These are phyloP conservation scores for Raillietiella orientalis DNA, from an alignment of 2,888 invertebrate species.

Conservation along the genomic window DNA sequence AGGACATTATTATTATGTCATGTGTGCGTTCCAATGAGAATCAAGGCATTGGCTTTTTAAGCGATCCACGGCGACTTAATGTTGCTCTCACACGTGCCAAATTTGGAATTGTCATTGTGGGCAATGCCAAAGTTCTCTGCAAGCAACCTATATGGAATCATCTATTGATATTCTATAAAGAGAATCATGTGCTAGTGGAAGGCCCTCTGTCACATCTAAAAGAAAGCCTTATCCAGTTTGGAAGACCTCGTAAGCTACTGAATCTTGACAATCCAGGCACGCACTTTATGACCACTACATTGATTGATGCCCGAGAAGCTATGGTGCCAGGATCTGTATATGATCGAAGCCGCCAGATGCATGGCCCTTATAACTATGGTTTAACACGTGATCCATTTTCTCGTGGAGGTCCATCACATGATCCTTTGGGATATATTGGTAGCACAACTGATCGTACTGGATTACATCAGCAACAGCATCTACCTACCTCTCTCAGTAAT, in stretches of 20 bases:
- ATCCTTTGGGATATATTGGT: background rate
- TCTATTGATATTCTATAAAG: constrained; percentile 81
- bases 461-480: background rate
- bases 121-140: constrained; percentile 92
- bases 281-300: constrained; percentile 87
- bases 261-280: constrained; percentile 82
- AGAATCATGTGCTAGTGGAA: constrained; percentile 82
- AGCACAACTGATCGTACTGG: constrained; percentile 22
- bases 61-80: constrained; percentile 86
- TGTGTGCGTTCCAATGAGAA: constrained; percentile 96
- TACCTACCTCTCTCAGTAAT: constrained; percentile 26
- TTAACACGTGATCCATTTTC: background rate
- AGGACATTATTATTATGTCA: constrained; percentile 95
- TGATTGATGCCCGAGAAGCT: constrained; percentile 86
- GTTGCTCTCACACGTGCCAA: constrained; percentile 91
- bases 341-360: constrained; percentile 27
- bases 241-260: constrained; percentile 80
- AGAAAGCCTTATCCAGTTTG: constrained; percentile 81
- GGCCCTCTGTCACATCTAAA: constrained; percentile 90
- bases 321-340: constrained; percentile 76
- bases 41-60: constrained; percentile 92
- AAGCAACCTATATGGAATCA: constrained; percentile 98
- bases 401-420: background rate
- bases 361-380: background rate
- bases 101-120: constrained; percentile 90